Base-by-base conservation (phyloP, 2,888 invertebrate species). In the Cryptocephalus primarius region DNA sequence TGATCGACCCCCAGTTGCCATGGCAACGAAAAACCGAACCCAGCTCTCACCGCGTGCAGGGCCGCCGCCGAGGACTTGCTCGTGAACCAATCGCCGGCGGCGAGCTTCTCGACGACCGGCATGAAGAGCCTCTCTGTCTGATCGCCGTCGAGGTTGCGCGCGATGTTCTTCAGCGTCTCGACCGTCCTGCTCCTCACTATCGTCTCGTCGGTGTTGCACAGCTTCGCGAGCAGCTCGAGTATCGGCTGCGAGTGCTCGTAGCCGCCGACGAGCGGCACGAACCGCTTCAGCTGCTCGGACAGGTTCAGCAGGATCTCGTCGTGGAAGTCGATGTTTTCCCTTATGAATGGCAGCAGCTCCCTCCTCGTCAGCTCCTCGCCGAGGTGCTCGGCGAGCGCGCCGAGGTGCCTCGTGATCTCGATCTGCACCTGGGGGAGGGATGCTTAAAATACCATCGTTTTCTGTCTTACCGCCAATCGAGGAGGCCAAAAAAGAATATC, bases 361-460 rank as follows among this genome's bases (percentile, higher is more conserved):
- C 58, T 57, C 46, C 60, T 55, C 3, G 67, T 66, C 12, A 50
- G 50, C 48, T 63, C 57, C 40, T 52, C 57, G 12, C 60, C 67
- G 10, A 68, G 44, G 9, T 59, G 59, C 31, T 59, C 54, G 1
- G 67, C 67, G 32, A 68, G 49, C 1, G 57, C 47, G 22, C 60
- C 51, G 8, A 66, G 52, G 39, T 59, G 60, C 47, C 59, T 62
- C 1, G 64, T 58, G 22, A 63, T 60, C 33, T 58, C 55, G 11
- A 67, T 49, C 55, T 67, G 66, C 1, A 63, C 72, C 79, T 80
- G 73, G 74, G 77, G 32, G 4, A 13, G 38, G 39, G 39, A 39
- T 40, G 42, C 22, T n/a, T n/a, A n/a, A n/a, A n/a, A n/a, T n/a
- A n/a, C n/a, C n/a, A n/a, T n/a, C n/a, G n/a, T n/a, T n/a, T n/a